These are phyloP conservation scores for Carabus problematicus DNA, from an alignment of 2,888 invertebrate genomes.

Conservation along the genomic window DNA sequence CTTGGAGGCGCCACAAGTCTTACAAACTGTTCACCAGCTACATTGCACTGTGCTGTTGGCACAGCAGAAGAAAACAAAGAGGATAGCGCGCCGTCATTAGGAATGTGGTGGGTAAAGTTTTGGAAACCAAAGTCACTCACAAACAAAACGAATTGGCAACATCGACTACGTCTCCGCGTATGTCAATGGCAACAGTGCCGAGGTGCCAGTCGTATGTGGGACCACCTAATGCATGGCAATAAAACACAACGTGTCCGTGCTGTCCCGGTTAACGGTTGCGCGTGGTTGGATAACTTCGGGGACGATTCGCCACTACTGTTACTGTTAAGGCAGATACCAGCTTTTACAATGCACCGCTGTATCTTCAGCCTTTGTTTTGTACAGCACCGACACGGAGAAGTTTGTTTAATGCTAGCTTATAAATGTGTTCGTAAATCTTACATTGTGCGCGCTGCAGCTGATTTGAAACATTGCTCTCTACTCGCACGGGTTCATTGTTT, in stretches of 20 bases:
- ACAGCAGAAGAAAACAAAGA: not conserved
- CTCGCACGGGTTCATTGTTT: not conserved
- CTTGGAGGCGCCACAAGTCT: conserved; percentile 53
- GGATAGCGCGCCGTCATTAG: conserved; percentile 4
- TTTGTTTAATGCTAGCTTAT: conserved; percentile 40
- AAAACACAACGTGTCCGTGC: conserved; percentile 28
- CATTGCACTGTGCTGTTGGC: conserved; percentile 13
- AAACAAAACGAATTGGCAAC: conserved; percentile 40
- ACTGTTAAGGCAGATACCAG: not conserved
- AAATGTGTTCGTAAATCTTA: conserved; percentile 42
- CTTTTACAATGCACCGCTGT: conserved; percentile 13
- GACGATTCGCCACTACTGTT: not conserved
- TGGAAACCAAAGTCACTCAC: conserved; percentile 14
- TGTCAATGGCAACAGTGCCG: not conserved
- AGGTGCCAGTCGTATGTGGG: not conserved
- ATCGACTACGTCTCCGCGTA: conserved; percentile 27
- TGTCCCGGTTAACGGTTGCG: conserved; percentile 31
- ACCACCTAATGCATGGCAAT: conserved; percentile 34
- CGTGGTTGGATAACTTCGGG: not conserved
- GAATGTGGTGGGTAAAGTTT: conserved; percentile 35
- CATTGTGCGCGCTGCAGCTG: conserved; percentile 29
- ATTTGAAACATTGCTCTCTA: conserved; percentile 14
- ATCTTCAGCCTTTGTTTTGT: conserved; percentile 31
- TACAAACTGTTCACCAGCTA: conserved; percentile 37
- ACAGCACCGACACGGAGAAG: conserved; percentile 13